A percentile compares a stretch with the other conserved stretches of the same genome.
Evolutionary conservation across 2,797 vertebrate species (phyloP).

Genomic region (Pseudochirops corinnae): DNA sequence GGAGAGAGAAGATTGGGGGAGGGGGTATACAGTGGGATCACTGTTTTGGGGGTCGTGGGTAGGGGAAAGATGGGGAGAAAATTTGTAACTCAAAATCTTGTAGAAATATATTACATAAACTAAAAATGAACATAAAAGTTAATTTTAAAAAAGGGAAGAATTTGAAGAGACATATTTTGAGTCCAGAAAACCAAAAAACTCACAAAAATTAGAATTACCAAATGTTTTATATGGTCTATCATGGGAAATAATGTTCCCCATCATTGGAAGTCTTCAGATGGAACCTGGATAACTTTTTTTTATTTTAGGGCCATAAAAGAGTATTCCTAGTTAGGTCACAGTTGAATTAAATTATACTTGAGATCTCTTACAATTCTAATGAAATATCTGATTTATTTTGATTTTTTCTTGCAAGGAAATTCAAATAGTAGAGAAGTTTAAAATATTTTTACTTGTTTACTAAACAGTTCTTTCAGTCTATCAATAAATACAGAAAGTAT

Average conservation of each 20-base stretch:
- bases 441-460: not conserved
- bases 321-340: not conserved
- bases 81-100: no score
- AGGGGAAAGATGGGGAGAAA: no score
- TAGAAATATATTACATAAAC: no score
- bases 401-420: not conserved
- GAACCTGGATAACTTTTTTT: not conserved
- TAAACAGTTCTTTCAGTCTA: not conserved
- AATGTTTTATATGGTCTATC: not conserved
- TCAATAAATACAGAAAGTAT: not conserved
- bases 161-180: not conserved
- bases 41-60: no score
- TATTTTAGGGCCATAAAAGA: not conserved
- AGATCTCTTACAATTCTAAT: not conserved
- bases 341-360: not conserved
- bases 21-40: no score
- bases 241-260: not conserved
- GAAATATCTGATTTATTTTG: not conserved
- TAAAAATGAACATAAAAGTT: no score
- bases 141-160: not conserved
- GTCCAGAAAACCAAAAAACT: not conserved
- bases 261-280: not conserved
- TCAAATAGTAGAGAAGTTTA: not conserved
- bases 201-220: not conserved
- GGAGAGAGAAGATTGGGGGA: no score